phyloP scores from a whole-genome alignment of 2,113 vertebrate genomes.

The Prolemur simus region DNA sequence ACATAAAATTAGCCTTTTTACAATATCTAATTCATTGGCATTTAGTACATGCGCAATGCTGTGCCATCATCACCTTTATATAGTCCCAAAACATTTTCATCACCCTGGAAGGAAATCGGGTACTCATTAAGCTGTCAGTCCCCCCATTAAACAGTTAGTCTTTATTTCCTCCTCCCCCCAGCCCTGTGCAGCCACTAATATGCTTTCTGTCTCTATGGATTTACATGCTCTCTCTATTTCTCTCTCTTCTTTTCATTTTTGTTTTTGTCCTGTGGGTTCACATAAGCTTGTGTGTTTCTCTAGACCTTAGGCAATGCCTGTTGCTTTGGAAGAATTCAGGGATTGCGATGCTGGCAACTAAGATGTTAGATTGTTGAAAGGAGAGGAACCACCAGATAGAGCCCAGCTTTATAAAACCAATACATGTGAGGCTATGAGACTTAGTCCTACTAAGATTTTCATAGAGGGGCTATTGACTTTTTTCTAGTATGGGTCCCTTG shows the following conservation, averaged over 20 bases:
- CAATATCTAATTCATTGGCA: background rate
- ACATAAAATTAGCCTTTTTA: constrained; percentile 14
- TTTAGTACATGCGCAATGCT: background rate
- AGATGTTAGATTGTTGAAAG: background rate
- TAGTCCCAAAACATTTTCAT: background rate
- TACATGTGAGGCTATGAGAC: too few species aligned
- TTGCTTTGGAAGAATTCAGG: constrained; percentile 25
- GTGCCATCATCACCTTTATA: background rate
- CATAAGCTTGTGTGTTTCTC: background rate
- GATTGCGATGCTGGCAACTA: background rate
- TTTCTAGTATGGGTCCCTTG: background rate
- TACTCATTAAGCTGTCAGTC: background rate
- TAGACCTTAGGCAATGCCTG: background rate
- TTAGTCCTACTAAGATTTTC: background rate
- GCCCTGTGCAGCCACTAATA: background rate
- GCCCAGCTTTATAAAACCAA: background rate
- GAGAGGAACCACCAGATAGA: background rate
- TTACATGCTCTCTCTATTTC: background rate
- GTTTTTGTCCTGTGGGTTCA: background rate
- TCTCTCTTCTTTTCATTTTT: background rate
- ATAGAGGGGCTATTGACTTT: background rate
- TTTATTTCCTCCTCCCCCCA: background rate
- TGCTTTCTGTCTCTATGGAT: background rate
- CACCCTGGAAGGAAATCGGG: background rate
- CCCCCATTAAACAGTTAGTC: background rate